A percentile compares a stretch with the other conserved stretches of the same genome.
Conservation (phyloP, 2,888 invertebrate species). For the Elegia similella region DNA sequence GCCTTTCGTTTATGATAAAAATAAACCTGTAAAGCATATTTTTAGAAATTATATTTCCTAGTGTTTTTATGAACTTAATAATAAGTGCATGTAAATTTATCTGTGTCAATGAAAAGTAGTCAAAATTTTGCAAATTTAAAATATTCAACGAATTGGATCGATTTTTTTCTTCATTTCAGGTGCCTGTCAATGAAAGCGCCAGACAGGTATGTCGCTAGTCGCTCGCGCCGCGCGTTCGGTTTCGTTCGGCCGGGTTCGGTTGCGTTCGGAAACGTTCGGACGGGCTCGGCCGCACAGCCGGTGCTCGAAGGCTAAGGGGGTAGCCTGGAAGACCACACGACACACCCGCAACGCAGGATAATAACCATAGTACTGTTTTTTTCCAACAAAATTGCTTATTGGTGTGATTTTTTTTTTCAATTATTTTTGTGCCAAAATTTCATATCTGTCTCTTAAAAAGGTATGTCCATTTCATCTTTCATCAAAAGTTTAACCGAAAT, state of each 20-base stretch:
- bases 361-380: slow-evolving; percentile 65
- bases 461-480: slow-evolving; percentile 66
- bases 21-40: neutral
- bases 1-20: no score
- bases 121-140: slow-evolving; percentile 70
- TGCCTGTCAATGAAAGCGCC: slow-evolving; percentile 89
- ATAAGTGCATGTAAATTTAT: slow-evolving; percentile 78
- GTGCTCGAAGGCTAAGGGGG: slow-evolving; percentile 68
- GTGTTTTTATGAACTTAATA: neutral
- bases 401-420: slow-evolving; percentile 71
- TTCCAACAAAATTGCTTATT: slow-evolving; percentile 76
- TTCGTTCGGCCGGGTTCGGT: slow-evolving; percentile 75
- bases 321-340: slow-evolving; percentile 78
- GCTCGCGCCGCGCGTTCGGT: slow-evolving; percentile 69
- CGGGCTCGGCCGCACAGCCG: slow-evolving; percentile 64
- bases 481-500: slow-evolving; percentile 52
- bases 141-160: slow-evolving; percentile 84
- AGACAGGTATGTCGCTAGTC: slow-evolving; percentile 85
- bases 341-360: slow-evolving; percentile 78
- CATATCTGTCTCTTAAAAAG: slow-evolving; percentile 39
- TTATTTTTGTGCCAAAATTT: slow-evolving; percentile 44
- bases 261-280: slow-evolving; percentile 70
- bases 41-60: neutral
- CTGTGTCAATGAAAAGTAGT: slow-evolving; percentile 59
- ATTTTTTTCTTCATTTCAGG: slow-evolving; percentile 87